phyloP scores from a whole-genome alignment of 2,888 invertebrate species.

The Stomorhina lunata region DNA sequence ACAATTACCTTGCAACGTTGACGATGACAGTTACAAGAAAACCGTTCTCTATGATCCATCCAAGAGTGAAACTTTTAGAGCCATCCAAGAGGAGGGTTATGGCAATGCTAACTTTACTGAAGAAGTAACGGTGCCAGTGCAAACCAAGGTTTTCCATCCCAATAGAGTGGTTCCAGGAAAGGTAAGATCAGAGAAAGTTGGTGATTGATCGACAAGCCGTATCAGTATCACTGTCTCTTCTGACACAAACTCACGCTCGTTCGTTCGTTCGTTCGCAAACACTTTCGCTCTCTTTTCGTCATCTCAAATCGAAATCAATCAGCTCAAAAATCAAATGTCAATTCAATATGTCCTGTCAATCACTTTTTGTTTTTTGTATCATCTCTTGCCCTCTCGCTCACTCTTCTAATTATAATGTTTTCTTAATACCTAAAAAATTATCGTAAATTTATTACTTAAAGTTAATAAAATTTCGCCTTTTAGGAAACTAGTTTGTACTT shows the following conservation, averaged over 20 bases:
- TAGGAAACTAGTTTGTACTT: not conserved
- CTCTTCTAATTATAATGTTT: constrained; percentile 10
- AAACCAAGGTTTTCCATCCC: constrained; percentile 87
- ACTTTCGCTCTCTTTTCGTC: constrained; percentile 40
- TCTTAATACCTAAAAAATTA: not conserved
- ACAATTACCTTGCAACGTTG: not conserved
- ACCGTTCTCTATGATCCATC: constrained; percentile 91
- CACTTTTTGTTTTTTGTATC: constrained; percentile 23
- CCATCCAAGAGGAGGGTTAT: constrained; percentile 88
- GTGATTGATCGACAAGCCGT: constrained; percentile 65
- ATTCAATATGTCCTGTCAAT: constrained; percentile 41
- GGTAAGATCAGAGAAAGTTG: constrained; percentile 80
- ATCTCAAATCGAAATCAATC: constrained; percentile 48
- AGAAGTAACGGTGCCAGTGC: constrained; percentile 86
- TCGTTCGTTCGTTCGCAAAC: constrained; percentile 57
- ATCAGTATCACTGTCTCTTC: constrained; percentile 49
- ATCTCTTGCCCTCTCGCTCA: not conserved
- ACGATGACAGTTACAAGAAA: constrained; percentile 81
- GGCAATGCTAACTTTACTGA: constrained; percentile 84
- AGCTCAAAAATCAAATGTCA: constrained; percentile 46
- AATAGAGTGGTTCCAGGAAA: constrained; percentile 81
- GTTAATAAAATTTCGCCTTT: constrained; percentile 1
- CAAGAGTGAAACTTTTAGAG: constrained; percentile 93
- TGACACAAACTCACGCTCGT: constrained; percentile 59
- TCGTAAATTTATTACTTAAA: not conserved